Evolutionary conservation across 2,888 invertebrate genomes (phyloP).

Genomic region (Coleophora flavipennella): DNA sequence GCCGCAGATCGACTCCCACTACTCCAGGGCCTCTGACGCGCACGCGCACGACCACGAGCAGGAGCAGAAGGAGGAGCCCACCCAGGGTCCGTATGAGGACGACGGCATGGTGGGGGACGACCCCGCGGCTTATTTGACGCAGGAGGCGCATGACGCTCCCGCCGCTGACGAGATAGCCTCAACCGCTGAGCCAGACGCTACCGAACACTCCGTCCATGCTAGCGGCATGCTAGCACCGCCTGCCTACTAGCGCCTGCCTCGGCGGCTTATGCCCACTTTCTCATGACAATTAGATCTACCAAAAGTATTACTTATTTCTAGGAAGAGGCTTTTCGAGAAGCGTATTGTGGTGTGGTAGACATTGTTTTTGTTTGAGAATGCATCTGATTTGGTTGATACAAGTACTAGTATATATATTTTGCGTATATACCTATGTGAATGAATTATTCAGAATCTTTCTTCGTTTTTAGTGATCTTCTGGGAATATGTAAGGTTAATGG

Average conservation of each 20-base stretch:
- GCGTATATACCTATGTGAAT: conserved; percentile 26
- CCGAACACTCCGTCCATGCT: conserved; percentile 69
- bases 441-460: too few species aligned
- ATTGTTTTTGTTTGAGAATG: conserved; percentile 41
- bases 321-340: conserved; percentile 36
- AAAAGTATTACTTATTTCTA: conserved; percentile 59
- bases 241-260: conserved; percentile 56
- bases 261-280: conserved; percentile 26
- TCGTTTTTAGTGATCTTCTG: conserved; percentile 35
- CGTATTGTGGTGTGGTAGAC: conserved; percentile 30
- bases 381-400: conserved; percentile 30
- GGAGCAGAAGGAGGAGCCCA: conserved; percentile 60
- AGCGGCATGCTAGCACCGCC: conserved; percentile 71
- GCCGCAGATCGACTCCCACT: conserved; percentile 74
- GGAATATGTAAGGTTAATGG: conserved; percentile 51
- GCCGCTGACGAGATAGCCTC: conserved; percentile 65
- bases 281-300: conserved; percentile 49
- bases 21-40: conserved; percentile 67
- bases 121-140: conserved; percentile 62
- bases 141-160: conserved; percentile 48
- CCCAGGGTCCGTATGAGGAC: conserved; percentile 77
- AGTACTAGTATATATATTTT: too few species aligned
- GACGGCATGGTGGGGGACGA: conserved; percentile 71
- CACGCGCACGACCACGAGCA: conserved; percentile 51
- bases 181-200: conserved; percentile 74